phyloP scores from a whole-genome alignment of 37 sponge, comb jelly and placozoan genomes.

The Halichondria panicea region DNA sequence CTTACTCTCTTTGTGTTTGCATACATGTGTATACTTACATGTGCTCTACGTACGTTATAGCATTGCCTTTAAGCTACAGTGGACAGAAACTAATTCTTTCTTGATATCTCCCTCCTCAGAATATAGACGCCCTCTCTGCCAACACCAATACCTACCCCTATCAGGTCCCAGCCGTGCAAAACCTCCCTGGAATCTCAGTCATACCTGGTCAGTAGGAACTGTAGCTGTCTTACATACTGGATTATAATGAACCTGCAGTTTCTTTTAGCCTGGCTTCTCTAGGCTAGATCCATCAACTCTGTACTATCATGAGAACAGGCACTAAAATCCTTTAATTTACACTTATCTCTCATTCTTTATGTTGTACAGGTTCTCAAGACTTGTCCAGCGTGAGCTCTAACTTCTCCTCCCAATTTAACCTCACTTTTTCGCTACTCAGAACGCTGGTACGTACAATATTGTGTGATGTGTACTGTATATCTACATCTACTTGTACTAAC shows the following conservation, averaged over 20 bases:
- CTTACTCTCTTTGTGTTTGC: too few species aligned
- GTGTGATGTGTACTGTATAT: background rate
- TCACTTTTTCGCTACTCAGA: conserved; percentile 71
- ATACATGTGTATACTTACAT: conserved; percentile 4
- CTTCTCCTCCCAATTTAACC: conserved; percentile 10
- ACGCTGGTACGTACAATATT: conserved; percentile 57
- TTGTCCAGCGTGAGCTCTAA: background rate
- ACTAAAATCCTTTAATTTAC: too few species aligned
- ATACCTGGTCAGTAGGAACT: too few species aligned
- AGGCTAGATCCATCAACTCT: too few species aligned
- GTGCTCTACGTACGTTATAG: background rate
- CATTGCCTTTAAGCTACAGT: background rate
- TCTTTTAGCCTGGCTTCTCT: too few species aligned
- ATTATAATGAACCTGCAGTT: too few species aligned
- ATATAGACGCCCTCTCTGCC: conserved; percentile 74
- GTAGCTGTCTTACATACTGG: too few species aligned
- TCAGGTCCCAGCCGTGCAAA: conserved; percentile 20
- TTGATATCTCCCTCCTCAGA: too few species aligned
- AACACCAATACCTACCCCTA: conserved; percentile 53
- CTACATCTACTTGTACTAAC: background rate
- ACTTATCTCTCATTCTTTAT: too few species aligned
- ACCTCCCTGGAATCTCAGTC: conserved; percentile 9
- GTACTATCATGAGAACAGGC: too few species aligned
- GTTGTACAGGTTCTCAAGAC: too few species aligned
- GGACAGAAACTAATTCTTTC: background rate